Base-by-base conservation (phyloP, 2,113 vertebrate genomes). In the Scalopus aquaticus region DNA sequence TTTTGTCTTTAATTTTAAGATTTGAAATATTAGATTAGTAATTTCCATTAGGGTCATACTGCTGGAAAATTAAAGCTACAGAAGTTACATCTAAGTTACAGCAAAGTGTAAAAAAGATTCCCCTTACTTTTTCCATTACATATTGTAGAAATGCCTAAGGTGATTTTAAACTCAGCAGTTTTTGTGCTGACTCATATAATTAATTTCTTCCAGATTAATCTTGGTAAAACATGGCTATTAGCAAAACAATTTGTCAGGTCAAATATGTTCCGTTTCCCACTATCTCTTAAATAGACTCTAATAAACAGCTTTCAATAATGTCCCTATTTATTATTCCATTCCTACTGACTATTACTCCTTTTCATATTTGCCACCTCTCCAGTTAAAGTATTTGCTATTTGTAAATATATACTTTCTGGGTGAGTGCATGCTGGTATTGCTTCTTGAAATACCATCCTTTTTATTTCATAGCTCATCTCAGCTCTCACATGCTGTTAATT, bases 1-100 rank as follows among this genome's bases (percentile, higher is more conserved):
- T 84, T 72, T 73, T 91, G 24, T 58, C n/a, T 89, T 67, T 77
- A 67, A 89, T 42, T 78, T 92, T 62, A 90, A 83, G 6, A 6
- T 92, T 69, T 92, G 9, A 69, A 74, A 42, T 74, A 69, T 39
- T 51, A 73, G 20, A 39, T 26, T 74, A 54, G 2, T 51, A 78
- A 89, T 70, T 69, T 17, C 2, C 4, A 15, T 35, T 58, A 56
- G 79, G 3, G 12, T 83, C 49, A 76, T 42, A 37, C 17, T 37
- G 5, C 12, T 85, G n/a, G 72, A 69, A 73, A 81, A 56, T 7
- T 32, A 37, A 88, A 65, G 3, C 9, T 69, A 65, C 2, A 22
- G 6, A 95, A 84, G 11, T 80, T 46, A 80, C 35, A 5, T 46
- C 84, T 80, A 88, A 74, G 37, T 67, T 69, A 44, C 20, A 70